Evolutionary conservation across 2,797 vertebrate species (phyloP).

Genomic region (Sciaenops ocellatus): DNA sequence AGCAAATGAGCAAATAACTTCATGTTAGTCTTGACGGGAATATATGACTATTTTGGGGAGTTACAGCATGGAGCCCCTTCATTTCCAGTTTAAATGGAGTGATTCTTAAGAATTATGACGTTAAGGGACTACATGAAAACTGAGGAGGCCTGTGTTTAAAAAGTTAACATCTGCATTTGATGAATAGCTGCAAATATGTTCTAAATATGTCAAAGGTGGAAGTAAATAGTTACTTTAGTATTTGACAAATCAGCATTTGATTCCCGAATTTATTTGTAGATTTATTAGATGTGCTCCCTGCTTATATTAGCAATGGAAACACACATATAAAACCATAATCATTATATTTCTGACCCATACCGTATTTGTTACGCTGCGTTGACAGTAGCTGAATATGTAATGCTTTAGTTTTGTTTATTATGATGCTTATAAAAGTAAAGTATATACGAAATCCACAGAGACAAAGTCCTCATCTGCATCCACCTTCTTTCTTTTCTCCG

Average conservation of each 20-base stretch:
- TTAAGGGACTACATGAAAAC: constrained; percentile 65
- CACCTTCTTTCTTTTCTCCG: constrained; percentile 27
- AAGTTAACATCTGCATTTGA: constrained; percentile 75
- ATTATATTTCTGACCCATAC: constrained; percentile 17
- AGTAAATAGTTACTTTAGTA: constrained; percentile 64
- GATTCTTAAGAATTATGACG: constrained; percentile 77
- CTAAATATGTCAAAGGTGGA: constrained; percentile 56
- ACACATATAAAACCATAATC: neutral
- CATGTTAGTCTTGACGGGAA: constrained; percentile 78
- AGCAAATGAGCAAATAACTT: constrained; percentile 82
- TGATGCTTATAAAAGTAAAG: constrained; percentile 30
- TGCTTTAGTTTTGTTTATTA: constrained; percentile 42
- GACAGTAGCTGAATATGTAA: constrained; percentile 51
- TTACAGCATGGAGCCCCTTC: constrained; percentile 58
- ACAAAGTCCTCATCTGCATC: constrained; percentile 29
- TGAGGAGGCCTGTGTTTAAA: constrained; percentile 73
- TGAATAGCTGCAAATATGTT: constrained; percentile 69
- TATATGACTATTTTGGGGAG: constrained; percentile 70
- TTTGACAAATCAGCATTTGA: constrained; percentile 71
- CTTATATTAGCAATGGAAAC: constrained; percentile 12
- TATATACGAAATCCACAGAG: constrained; percentile 50
- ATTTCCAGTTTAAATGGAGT: constrained; percentile 74
- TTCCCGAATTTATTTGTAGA: constrained; percentile 54
- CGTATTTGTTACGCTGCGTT: constrained; percentile 34
- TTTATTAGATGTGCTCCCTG: constrained; percentile 43